These are phyloP conservation scores for Elachura formosa DNA, from an alignment of 2,113 vertebrate species.

Conservation along the genomic window DNA sequence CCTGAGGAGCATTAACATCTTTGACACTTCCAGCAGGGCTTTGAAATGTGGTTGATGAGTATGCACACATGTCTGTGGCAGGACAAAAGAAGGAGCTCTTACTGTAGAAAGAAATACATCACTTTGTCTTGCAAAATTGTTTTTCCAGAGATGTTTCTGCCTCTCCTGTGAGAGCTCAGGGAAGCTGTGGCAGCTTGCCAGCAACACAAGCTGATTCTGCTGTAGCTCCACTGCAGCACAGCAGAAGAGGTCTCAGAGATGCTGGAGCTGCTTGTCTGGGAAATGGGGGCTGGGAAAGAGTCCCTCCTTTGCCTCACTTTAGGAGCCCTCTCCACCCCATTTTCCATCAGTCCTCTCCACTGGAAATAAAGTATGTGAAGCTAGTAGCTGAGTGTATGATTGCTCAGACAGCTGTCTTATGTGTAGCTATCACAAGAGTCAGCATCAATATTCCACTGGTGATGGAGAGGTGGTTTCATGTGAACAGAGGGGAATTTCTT, in stretches of 20 bases:
- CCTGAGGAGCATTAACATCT: not conserved
- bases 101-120: not conserved
- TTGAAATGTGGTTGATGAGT: not conserved
- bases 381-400: not conserved
- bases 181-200: not conserved
- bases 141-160: not conserved
- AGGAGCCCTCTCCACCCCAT: not conserved
- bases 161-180: not conserved
- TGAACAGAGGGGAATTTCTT: not conserved
- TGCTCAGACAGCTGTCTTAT: not conserved
- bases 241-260: not conserved
- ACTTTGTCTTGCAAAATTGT: not conserved
- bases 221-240: not conserved
- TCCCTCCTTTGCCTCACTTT: not conserved
- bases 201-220: fast-evolving
- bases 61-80: not conserved
- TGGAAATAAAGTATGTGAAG: not conserved
- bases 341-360: not conserved
- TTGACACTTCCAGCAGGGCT: not conserved
- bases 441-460: not conserved
- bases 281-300: not conserved
- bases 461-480: not conserved
- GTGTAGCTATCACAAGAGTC: not conserved
- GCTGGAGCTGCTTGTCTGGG: not conserved
- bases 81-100: not conserved